Evolutionary conservation across 2,113 vertebrate genomes (phyloP).

Genomic region (Sinocyclocheilus anshuiensis): DNA sequence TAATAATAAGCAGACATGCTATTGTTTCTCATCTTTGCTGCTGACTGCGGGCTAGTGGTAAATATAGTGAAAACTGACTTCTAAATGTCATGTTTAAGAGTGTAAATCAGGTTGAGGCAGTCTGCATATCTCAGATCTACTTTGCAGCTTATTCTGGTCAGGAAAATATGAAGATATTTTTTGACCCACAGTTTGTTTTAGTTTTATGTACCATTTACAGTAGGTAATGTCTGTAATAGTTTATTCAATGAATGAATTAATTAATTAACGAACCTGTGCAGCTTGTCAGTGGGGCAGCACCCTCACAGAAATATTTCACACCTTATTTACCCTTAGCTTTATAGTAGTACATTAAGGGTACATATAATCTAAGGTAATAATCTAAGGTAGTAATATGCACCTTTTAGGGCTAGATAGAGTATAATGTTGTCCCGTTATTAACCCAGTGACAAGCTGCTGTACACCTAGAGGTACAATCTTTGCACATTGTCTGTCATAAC

Average conservation of each 20-base stretch:
- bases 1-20: background rate
- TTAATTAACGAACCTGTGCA: background rate
- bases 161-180: background rate
- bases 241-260: background rate
- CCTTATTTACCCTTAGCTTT: background rate
- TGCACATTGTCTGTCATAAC: background rate
- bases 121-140: background rate
- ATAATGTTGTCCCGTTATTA: background rate
- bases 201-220: background rate
- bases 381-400: background rate
- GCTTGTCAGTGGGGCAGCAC: background rate
- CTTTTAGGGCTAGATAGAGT: background rate
- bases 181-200: background rate
- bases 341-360: background rate
- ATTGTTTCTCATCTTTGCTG: background rate
- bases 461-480: background rate
- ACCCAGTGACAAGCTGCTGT: background rate
- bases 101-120: background rate
- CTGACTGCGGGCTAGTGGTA: background rate
- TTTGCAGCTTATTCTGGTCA: background rate
- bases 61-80: background rate
- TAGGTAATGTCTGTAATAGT: background rate
- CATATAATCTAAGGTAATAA: background rate
- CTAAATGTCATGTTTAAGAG: background rate
- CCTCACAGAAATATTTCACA: background rate